Base-by-base conservation (phyloP, 2,113 vertebrate genomes). In the Rhabdomys dilectus region DNA sequence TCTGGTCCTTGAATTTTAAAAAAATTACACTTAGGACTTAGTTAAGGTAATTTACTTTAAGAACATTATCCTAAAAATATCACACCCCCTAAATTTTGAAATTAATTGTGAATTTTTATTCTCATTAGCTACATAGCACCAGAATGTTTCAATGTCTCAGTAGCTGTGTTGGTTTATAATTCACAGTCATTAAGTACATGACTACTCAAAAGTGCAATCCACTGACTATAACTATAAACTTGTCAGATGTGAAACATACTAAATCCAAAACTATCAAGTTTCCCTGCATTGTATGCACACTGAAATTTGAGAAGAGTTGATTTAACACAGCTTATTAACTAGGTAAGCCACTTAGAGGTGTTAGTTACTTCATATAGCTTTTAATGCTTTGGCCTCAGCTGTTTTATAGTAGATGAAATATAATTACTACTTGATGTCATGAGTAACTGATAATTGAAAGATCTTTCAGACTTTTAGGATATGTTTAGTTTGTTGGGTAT, bases 351-450 rank as follows among this genome's bases (percentile, higher is more conserved):
- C 51, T 86, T 86, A 39, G 42, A 95, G 75, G 19, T 90, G 8
- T 95, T 92, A 70, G 8, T 95, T 92, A 70, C 64, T 97, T 97
- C 62, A 60, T 62, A 64, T 76, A 89, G 17, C 56, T 87, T n/a
- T 89, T 95, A 91, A 78, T 82, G 45, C 13, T 96, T 97, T 89
- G 86, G 64, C 53, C n/a, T 96, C 60, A 95, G 81, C 42, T 94
- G 2, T 66, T 5, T 85, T 86, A 62, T 45, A 70, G 34, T 93
- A 92, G 94, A 53, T 72, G 12, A 10, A 94, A 64, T 93, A 75
- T 73, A 91, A 66, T 82, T 96, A 58, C 56, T 84, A 86, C 13
- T 84, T 96, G 34, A 84, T 95, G 56, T 94, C 58, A 72, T 86
- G 56, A 42, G 60, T 97, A 76, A 92, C 42, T 88, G 8, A 51